Evolutionary conservation across 2,888 invertebrate genomes (phyloP), one percentile per base, ranked within the genome.

Genomic region (Galeruca laticollis): DNA sequence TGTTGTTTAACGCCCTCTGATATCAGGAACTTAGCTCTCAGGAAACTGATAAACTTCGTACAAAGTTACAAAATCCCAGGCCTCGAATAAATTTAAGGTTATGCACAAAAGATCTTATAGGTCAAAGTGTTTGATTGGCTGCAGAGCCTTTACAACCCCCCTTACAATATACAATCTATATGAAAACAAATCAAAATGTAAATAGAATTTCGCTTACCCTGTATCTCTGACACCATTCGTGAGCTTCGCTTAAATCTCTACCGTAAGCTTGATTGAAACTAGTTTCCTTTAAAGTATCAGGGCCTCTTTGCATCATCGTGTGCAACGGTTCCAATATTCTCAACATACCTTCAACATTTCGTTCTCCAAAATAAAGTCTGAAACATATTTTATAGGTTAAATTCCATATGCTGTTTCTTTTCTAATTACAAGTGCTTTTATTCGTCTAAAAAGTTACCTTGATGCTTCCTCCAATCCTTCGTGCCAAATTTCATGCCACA

Each of bases 401-500:
- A 43, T 43, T 43, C 8, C 9, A n/a, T n/a, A n/a, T n/a, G n/a
- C n/a, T n/a, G n/a, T 43, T 15, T 43, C 11, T 15, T n/a, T 43
- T 43, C 15, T 49, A 15, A 9, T 49, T 47, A 47, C 13, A 47
- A 13, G 47, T 15, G 2, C 47, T 49, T 13, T 10, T 10, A 37
- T 37, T 10, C 37, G 37, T 1, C 3, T 37, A 37, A 37, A 37
- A 37, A 37, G 8, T 37, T 75, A 67, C 83, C 94, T 87, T 5
- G 95, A 96, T 0, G 98, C 98, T 83, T 99, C 98, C 80, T 96
- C 95, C 20, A 99, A 86, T 0, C 98, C 99, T 84, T 99, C 99
- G 82, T 99, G 97, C 99, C 99, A 99, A 81, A 98, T 92, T 84
- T 99, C 99, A 82, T 99, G 99, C 99, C 99, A 99, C 18, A 99